Percentiles rank a stretch among this genome's conserved stretches.
phyloP scores from a whole-genome alignment of 2,113 vertebrate genomes.

The Conger conger region DNA sequence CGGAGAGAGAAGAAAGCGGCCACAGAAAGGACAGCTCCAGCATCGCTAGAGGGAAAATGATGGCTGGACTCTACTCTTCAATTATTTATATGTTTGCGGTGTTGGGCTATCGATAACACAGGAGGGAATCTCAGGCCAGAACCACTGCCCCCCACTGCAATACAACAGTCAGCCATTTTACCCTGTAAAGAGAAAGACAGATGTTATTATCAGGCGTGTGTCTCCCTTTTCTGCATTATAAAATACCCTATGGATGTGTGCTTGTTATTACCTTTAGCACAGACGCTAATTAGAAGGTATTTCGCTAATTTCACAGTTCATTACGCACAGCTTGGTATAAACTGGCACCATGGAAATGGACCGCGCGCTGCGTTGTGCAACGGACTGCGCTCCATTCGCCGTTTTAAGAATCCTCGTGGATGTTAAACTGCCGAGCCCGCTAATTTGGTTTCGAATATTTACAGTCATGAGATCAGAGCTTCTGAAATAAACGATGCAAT shows the following conservation, averaged over 20 bases:
- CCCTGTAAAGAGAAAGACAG: slow-evolving; percentile 31
- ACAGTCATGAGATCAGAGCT: background rate
- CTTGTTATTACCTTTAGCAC: background rate
- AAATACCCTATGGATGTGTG: background rate
- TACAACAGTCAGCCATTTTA: slow-evolving; percentile 26
- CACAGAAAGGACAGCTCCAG: background rate
- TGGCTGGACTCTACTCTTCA: background rate
- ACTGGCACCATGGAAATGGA: background rate
- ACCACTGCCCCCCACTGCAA: slow-evolving; percentile 14
- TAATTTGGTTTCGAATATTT: background rate
- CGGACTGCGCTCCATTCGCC: background rate
- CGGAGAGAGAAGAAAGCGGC: background rate
- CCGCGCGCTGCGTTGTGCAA: background rate
- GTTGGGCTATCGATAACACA: slow-evolving; percentile 18
- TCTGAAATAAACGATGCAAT: background rate
- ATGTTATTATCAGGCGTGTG: slow-evolving; percentile 12
- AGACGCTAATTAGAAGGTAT: background rate
- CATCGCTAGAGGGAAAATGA: background rate
- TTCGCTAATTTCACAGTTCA: background rate
- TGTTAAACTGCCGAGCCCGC: background rate
- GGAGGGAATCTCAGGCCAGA: background rate
- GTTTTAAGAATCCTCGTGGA: background rate
- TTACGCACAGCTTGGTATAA: background rate
- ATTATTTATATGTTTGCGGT: slow-evolving; percentile 5
- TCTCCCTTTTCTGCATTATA: background rate